Percentiles rank a stretch among this genome's conserved stretches.
Conservation (phyloP, 2,888 invertebrate species). For the Synergus laeviventris region DNA sequence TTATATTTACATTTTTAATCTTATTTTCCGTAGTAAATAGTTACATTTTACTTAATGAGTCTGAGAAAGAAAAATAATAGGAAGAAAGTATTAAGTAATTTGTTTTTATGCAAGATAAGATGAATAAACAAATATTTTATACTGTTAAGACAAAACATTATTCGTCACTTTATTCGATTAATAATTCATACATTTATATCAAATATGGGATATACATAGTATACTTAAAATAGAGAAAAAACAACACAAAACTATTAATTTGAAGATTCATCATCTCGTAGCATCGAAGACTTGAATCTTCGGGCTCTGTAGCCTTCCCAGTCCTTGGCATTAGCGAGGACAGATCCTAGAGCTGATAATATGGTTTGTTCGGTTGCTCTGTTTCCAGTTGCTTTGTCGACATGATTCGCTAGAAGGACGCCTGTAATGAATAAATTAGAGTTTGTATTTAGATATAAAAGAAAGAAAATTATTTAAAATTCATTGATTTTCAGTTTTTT, state of each 20-base stretch:
- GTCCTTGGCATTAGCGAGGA: slow-evolving; percentile 27
- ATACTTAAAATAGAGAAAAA: background rate
- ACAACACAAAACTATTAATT: background rate
- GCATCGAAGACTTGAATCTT: slow-evolving; percentile 5
- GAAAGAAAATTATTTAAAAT: background rate
- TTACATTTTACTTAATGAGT: too few relatives aligned
- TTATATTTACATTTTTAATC: too few relatives aligned
- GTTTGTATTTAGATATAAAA: background rate
- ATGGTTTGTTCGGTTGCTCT: slow-evolving; percentile 24
- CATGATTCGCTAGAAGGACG: slow-evolving; percentile 16
- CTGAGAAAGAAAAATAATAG: too few relatives aligned
- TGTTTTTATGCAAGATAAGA: too few relatives aligned
- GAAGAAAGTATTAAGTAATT: too few relatives aligned
- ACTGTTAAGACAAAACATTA: too few relatives aligned
- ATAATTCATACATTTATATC: background rate
- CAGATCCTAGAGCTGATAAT: slow-evolving; percentile 32
- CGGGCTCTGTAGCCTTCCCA: slow-evolving; percentile 34
- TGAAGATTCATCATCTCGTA: background rate
- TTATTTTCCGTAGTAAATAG: too few relatives aligned
- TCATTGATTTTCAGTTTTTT: too few relatives aligned
- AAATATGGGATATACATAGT: background rate
- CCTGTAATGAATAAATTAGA: background rate
- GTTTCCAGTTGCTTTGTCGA: slow-evolving; percentile 21
- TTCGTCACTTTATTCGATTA: too few relatives aligned
- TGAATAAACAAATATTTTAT: too few relatives aligned